phyloP scores from a whole-genome alignment of 1,140 invertebrate genomes.

The Aleiodes sp. region DNA sequence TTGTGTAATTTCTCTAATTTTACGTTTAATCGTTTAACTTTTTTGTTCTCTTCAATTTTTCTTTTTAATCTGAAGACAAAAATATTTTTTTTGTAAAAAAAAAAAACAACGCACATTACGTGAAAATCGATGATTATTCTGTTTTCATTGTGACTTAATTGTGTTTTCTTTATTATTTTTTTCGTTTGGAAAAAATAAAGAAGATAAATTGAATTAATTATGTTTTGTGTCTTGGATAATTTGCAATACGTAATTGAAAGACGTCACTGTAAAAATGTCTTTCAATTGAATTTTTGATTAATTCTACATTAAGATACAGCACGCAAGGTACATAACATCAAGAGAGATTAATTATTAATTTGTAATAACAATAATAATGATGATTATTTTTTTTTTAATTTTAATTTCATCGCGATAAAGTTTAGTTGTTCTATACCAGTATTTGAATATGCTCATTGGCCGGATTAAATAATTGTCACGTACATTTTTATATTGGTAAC shows the following conservation, averaged over 20 bases:
- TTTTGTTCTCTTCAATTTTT: background rate
- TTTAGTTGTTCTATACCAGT: constrained; percentile 62
- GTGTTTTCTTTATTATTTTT: background rate
- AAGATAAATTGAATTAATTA: no score
- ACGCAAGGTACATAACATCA: background rate
- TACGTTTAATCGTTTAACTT: background rate
- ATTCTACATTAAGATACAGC: background rate
- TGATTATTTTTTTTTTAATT: background rate
- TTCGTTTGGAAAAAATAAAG: background rate
- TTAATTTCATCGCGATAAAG: constrained; percentile 36
- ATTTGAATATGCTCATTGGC: constrained; percentile 64
- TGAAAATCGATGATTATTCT: no score
- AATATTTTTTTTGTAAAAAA: no score
- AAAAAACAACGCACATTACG: no score
- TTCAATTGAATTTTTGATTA: background rate
- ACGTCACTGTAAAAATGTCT: background rate
- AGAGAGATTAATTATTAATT: constrained; percentile 49
- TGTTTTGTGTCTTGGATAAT: no score
- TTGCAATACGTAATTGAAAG: background rate
- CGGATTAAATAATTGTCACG: constrained; percentile 56
- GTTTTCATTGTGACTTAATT: constrained; percentile 22
- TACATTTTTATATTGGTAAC: constrained; percentile 65
- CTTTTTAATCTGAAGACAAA: constrained; percentile 33
- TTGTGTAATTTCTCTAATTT: background rate
- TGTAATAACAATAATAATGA: constrained; percentile 38